phyloP scores from a whole-genome alignment of 2,797 vertebrate species.

The Cygnus olor region DNA sequence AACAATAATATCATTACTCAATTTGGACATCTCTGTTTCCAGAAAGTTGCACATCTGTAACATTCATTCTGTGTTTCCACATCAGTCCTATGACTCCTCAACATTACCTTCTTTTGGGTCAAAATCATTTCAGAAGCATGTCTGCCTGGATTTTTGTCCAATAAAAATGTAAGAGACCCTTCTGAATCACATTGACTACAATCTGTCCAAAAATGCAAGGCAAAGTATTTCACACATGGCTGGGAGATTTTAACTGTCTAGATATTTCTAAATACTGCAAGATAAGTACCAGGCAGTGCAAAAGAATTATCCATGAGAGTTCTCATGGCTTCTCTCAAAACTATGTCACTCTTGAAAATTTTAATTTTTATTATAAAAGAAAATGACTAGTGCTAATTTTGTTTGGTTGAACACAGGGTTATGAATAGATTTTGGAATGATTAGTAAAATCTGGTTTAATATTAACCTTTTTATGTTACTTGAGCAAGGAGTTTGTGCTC shows the following conservation, averaged over 20 bases:
- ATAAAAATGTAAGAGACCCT: not conserved
- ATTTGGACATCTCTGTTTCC: not conserved
- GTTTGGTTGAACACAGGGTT: not conserved
- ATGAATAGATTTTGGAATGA: not conserved
- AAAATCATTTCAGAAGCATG: not conserved
- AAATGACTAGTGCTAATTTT: not conserved
- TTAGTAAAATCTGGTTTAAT: not conserved
- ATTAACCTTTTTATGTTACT: not conserved
- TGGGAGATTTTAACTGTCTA: not conserved
- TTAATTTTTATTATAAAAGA: not conserved
- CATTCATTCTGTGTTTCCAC: accelerated
- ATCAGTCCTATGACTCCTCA: not conserved
- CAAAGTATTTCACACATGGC: not conserved
- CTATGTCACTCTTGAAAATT: not conserved
- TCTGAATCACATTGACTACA: not conserved
- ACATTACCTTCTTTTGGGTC: not conserved
- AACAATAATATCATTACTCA: not conserved
- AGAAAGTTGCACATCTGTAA: not conserved
- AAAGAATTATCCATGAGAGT: not conserved
- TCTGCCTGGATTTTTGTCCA: not conserved
- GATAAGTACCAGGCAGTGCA: not conserved
- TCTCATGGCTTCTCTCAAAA: not conserved
- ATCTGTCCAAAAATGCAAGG: not conserved
- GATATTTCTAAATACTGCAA: not conserved
- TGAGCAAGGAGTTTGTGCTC: not conserved